These are phyloP conservation scores for Leptobrachium ailaonicum DNA, from an alignment of 2,113 vertebrate genomes.

Conservation along the genomic window DNA sequence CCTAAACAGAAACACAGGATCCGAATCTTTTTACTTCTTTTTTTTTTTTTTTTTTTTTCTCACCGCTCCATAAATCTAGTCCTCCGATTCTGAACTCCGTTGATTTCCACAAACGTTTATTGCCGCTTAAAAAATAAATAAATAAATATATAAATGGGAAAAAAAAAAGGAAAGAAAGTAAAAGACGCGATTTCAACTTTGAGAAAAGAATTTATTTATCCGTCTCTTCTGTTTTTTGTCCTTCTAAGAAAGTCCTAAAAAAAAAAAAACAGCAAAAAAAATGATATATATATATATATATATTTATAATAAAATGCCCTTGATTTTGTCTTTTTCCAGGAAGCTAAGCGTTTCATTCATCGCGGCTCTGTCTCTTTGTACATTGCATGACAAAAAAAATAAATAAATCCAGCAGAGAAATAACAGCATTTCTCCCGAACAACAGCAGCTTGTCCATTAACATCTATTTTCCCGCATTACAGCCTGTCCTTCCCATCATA, in stretches of 20 bases:
- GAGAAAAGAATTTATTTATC: neutral
- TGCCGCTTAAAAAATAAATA: neutral
- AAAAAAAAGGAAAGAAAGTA: too few relatives aligned
- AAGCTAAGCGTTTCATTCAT: neutral
- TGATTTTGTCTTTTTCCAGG: neutral
- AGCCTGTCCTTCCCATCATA: constrained; percentile 58
- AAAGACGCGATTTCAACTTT: neutral
- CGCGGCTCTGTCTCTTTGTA: constrained; percentile 52
- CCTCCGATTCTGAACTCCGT: too few relatives aligned
- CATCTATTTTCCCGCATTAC: constrained; percentile 62
- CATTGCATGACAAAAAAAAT: constrained; percentile 51
- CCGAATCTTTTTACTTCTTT: constrained; percentile 14
- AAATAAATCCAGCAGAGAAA: constrained; percentile 52
- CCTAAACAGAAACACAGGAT: too few relatives aligned
- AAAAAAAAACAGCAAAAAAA: neutral
- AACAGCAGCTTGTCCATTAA: constrained; percentile 63
- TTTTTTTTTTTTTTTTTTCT: too few relatives aligned
- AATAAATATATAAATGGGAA: too few relatives aligned
- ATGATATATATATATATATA: neutral
- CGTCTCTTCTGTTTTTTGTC: neutral
- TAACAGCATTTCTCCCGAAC: constrained; percentile 59
- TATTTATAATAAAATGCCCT: neutral
- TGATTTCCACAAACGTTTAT: neutral
- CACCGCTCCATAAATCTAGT: constrained; percentile 36
- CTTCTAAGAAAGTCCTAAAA: neutral